Evolutionary conservation across 1,140 invertebrate genomes (phyloP).

Genomic region (Euborellia annulipes): DNA sequence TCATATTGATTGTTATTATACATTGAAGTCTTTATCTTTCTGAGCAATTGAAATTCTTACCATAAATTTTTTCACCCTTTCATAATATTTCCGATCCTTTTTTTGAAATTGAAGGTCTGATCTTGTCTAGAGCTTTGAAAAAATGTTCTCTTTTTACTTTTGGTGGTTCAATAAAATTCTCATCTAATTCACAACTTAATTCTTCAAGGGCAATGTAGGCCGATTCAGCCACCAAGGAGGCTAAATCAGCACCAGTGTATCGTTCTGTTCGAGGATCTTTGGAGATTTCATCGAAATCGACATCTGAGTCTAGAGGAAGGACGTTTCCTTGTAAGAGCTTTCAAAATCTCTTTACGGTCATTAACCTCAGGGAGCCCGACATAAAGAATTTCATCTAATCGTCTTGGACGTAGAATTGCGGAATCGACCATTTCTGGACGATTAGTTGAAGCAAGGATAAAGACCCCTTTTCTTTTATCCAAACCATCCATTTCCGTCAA

Average conservation of each 20-base stretch:
- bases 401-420: constrained; percentile 83
- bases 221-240: constrained; percentile 70
- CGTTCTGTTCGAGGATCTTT: constrained; percentile 31
- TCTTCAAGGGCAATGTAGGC: constrained; percentile 48
- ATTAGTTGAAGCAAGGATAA: constrained; percentile 92
- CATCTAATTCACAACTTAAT: constrained; percentile 20
- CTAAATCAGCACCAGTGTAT: constrained; percentile 85
- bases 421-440: constrained; percentile 94
- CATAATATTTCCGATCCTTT: constrained; percentile 24
- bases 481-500: constrained; percentile 98
- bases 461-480: constrained; percentile 75
- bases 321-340: constrained; percentile 55
- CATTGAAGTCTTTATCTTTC: no score
- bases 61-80: no score
- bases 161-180: constrained; percentile 16
- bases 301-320: constrained; percentile 3
- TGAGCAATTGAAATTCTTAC: no score
- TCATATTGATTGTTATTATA: no score
- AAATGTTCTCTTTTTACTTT: constrained; percentile 33
- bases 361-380: constrained; percentile 70
- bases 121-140: constrained; percentile 47
- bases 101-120: constrained; percentile 61
- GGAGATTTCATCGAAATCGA: constrained; percentile 1
- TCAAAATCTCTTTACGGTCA: constrained; percentile 78
- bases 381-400: constrained; percentile 87